phyloP scores from a whole-genome alignment of 1,140 invertebrate species.

The Lineus longissimus region DNA sequence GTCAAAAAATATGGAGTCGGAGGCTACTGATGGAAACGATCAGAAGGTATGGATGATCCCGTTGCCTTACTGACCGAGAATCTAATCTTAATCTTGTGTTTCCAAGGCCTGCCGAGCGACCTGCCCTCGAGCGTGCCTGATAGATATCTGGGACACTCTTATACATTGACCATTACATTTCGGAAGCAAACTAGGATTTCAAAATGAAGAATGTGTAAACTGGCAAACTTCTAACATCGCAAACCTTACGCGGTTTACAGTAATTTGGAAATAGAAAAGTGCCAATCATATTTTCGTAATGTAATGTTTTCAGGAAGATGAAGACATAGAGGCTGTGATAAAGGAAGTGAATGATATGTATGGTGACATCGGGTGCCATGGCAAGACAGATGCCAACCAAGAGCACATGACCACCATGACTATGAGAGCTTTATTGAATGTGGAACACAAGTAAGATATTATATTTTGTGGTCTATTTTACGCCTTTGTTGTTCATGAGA shows the following conservation, averaged over 20 bases:
- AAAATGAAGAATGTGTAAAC: too few relatives aligned
- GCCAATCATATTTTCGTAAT: conserved; percentile 2
- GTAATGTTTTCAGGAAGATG: background rate
- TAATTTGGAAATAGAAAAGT: too few relatives aligned
- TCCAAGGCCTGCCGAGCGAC: background rate
- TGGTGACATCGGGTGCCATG: conserved; percentile 55
- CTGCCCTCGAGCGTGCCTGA: background rate
- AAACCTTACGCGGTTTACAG: too few relatives aligned
- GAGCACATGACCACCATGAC: conserved; percentile 4
- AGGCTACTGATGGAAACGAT: conserved; percentile 51
- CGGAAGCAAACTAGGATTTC: too few relatives aligned
- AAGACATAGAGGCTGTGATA: conserved; percentile 60
- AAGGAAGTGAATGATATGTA: conserved; percentile 70
- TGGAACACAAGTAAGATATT: conserved; percentile 42
- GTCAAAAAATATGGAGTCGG: conserved; percentile 60
- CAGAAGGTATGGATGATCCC: background rate
- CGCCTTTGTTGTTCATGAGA: background rate
- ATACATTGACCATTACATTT: background rate
- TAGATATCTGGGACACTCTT: too few relatives aligned
- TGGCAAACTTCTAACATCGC: too few relatives aligned
- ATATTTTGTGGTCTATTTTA: background rate
- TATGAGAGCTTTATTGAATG: conserved; percentile 31
- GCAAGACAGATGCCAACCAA: background rate
- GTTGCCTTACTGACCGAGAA: background rate
- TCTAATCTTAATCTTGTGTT: background rate